Evolutionary conservation across 2,888 invertebrate genomes (phyloP).

Genomic region (Frankliniella fusca): DNA sequence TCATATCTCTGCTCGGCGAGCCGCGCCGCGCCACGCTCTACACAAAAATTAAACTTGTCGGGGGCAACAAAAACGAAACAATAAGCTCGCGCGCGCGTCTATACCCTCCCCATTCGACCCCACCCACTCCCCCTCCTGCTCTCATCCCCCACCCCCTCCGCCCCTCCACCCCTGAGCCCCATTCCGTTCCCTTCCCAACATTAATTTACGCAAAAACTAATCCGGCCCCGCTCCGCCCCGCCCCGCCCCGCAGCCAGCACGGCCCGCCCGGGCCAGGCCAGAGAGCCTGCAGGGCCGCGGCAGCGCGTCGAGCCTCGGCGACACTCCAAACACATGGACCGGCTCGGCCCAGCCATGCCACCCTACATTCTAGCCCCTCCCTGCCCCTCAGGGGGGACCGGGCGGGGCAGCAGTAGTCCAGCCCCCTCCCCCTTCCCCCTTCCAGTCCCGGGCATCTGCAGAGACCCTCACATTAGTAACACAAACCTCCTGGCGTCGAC

Average conservation of each 20-base stretch:
- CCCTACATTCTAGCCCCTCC: not conserved
- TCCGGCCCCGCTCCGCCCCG: not conserved
- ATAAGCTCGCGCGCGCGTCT: not conserved
- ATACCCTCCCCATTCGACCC: no score
- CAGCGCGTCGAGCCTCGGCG: not conserved
- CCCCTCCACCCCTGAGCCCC: no score
- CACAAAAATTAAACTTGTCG: no score
- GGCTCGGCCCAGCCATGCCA: not conserved
- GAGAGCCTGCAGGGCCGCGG: not conserved
- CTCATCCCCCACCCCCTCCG: no score
- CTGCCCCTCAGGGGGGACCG: not conserved
- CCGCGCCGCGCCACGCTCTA: no score
- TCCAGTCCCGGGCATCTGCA: no score
- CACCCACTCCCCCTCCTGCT: no score
- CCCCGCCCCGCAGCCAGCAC: not conserved
- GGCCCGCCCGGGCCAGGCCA: no score
- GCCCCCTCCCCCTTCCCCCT: no score
- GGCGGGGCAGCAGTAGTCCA: not conserved
- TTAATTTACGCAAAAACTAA: conserved; percentile 21
- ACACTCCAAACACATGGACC: not conserved
- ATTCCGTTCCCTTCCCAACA: not conserved
- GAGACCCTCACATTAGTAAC: conserved; percentile 12
- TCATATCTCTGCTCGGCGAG: no score
- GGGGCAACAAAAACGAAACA: not conserved
- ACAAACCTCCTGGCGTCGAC: conserved; percentile 7